These are phyloP conservation scores for Hypena proboscidalis DNA, from an alignment of 2,888 invertebrate species.

Conservation along the genomic window DNA sequence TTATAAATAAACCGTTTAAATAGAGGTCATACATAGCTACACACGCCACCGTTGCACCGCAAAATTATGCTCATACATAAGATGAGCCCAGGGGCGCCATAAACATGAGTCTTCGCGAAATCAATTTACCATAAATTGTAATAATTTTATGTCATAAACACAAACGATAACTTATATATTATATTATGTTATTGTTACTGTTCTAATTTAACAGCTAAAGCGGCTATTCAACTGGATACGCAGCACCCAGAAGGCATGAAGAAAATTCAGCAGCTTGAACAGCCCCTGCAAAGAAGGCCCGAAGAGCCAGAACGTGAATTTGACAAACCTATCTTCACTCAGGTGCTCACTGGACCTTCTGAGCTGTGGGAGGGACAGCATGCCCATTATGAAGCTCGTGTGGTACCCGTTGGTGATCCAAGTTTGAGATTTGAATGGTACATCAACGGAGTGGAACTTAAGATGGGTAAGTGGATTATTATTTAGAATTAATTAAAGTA, in stretches of 20 bases:
- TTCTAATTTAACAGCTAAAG: too few species aligned
- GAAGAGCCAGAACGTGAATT: conserved; percentile 93
- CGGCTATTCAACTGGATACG: conserved; percentile 94
- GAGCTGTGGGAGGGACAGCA: conserved; percentile 96
- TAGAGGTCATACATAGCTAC: too few species aligned
- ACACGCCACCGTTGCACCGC: too few species aligned
- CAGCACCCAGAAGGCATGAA: conserved; percentile 97
- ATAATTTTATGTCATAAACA: too few species aligned
- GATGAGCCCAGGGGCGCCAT: too few species aligned
- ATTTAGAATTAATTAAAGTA: background rate
- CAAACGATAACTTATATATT: too few species aligned
- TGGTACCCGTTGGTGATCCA: conserved; percentile 97
- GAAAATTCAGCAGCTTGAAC: conserved; percentile 94
- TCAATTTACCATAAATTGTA: too few species aligned
- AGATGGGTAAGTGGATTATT: conserved; percentile 88
- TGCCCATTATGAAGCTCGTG: conserved; percentile 96
- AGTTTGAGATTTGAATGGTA: conserved; percentile 97
- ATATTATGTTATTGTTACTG: too few species aligned
- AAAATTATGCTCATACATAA: too few species aligned
- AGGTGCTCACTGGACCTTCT: conserved; percentile 93
- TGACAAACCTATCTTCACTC: conserved; percentile 97
- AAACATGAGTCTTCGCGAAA: too few species aligned
- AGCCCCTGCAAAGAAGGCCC: conserved; percentile 87
- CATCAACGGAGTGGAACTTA: conserved; percentile 96
- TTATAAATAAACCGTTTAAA: too few species aligned